Base-by-base conservation (phyloP, 2,797 vertebrate genomes). In the Emys orbicularis region DNA sequence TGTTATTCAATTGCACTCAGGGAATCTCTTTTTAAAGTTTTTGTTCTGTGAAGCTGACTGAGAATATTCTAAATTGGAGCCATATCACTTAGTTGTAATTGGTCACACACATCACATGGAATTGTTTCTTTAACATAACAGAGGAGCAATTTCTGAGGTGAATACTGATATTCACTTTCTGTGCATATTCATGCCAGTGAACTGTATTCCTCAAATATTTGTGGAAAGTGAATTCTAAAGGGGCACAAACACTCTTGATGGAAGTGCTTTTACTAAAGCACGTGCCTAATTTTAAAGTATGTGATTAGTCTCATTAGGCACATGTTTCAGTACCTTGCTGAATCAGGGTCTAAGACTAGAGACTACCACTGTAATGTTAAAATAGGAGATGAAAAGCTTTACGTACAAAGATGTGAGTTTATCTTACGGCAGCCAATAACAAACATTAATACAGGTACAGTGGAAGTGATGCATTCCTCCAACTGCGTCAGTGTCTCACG, bases 381-480 rank as follows among this genome's bases (percentile, higher is more conserved):
- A 12, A 84, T 79, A 25, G 5, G 50, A 87, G 53, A 86, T 47
- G 27, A 90, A 94, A 31, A 34, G 15, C 82, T 81, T 59, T 54
- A 50, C 65, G 79, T 29, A 37, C 47, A n/a, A 83, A 94, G n/a
- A 65, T 16, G 31, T 12, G 80, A 83, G 34, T n/a, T 92, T 90
- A 41, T 37, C n/a, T 50, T 93, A 54, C 52, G 84, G 49, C 52
- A 86, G 54, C 12, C 83, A 86, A 59, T 37, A 16, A 10, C 6
- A 44, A 44, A 13, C 3, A 49, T 87, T n/a, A 19, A 90, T 57
- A 31, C 54, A 79, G 72, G 50, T 91, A 41, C 8, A 12, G 74
- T 90, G 52, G 37, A 93, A 86, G 34, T 4, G 5, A 88, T 56
- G 18, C 0, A 1, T 84, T 3, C 47, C 29, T 31, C 37, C 4